Evolutionary conservation across 2,888 invertebrate genomes (phyloP).

Genomic region (Eremobia ochroleuca): DNA sequence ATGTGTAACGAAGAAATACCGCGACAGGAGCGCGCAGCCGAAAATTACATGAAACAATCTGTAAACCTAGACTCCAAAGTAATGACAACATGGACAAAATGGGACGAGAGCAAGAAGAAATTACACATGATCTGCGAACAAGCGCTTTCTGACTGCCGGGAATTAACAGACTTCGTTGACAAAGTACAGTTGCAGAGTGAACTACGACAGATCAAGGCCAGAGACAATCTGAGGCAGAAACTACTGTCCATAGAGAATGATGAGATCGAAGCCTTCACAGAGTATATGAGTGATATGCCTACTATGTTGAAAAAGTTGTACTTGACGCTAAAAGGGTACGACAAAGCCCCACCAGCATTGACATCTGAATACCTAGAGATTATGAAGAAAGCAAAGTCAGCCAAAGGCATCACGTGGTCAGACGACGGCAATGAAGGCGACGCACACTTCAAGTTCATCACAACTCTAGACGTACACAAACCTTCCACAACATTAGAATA

Average conservation of each 20-base stretch:
- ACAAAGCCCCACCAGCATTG: slow-evolving; percentile 90
- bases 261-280: slow-evolving; percentile 88
- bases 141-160: slow-evolving; percentile 77
- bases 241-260: slow-evolving; percentile 85
- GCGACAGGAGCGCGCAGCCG: slow-evolving; percentile 83
- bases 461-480: slow-evolving; percentile 79
- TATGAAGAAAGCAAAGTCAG: slow-evolving; percentile 91
- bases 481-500: slow-evolving; percentile 75
- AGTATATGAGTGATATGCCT: slow-evolving; percentile 89
- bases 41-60: slow-evolving; percentile 82
- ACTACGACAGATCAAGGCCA: slow-evolving; percentile 83
- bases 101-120: slow-evolving; percentile 78
- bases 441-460: slow-evolving; percentile 80
- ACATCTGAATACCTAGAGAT: slow-evolving; percentile 91
- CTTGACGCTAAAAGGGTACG: slow-evolving; percentile 91
- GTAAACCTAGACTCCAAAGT: slow-evolving; percentile 80
- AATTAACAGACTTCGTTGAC: slow-evolving; percentile 77
- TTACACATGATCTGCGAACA: slow-evolving; percentile 74
- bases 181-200: slow-evolving; percentile 79
- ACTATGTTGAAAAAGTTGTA: slow-evolving; percentile 91
- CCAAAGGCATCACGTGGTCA: slow-evolving; percentile 92
- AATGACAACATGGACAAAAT: slow-evolving; percentile 77
- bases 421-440: slow-evolving; percentile 83
- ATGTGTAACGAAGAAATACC: slow-evolving; percentile 86
- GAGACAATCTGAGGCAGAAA: slow-evolving; percentile 81